Percentiles rank a stretch among this genome's conserved stretches.
phyloP scores from a whole-genome alignment of 2,888 invertebrate genomes.

The Oxystoma pomonae region DNA sequence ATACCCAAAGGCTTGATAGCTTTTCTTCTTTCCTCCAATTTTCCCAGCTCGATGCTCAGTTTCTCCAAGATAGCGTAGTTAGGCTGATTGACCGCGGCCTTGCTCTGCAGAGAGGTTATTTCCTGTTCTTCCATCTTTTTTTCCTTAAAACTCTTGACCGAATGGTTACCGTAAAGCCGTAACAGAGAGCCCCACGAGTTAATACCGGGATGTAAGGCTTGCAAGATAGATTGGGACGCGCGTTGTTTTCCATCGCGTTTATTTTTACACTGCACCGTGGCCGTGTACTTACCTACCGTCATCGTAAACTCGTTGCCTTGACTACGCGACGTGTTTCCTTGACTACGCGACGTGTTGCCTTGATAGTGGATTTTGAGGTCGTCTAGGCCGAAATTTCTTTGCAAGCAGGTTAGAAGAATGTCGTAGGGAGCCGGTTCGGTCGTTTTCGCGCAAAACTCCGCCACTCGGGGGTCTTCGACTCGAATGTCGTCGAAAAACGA shows the following conservation, averaged over 20 bases:
- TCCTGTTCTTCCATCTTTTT: conserved; percentile 90
- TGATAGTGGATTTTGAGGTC: conserved; percentile 85
- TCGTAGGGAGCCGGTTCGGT: conserved; percentile 95
- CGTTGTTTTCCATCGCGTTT: conserved; percentile 95
- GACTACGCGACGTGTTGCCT: conserved; percentile 76
- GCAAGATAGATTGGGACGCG: conserved; percentile 91
- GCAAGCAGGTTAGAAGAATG: conserved; percentile 85
- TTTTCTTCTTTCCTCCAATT: conserved; percentile 59
- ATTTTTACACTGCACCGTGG: conserved; percentile 90
- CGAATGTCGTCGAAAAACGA: conserved; percentile 90
- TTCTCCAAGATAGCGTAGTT: conserved; percentile 88
- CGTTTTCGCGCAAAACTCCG: conserved; percentile 93
- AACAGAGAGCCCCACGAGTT: conserved; percentile 92
- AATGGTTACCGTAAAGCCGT: conserved; percentile 87
- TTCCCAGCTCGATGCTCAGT: conserved; percentile 75
- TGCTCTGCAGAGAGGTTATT: conserved; percentile 84
- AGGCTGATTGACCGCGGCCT: conserved; percentile 85
- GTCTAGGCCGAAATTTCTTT: conserved; percentile 87
- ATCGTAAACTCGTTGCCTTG: conserved; percentile 95
- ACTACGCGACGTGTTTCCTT: conserved; percentile 82
- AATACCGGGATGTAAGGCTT: conserved; percentile 91
- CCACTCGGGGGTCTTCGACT: conserved; percentile 90
- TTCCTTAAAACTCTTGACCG: conserved; percentile 86
- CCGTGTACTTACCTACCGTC: conserved; percentile 56
- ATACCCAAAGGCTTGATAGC: conserved; percentile 54